Evolutionary conservation across 1,140 invertebrate species (phyloP), one percentile per base, ranked within the genome.

Genomic region (Aphaenogaster ashmeadi): DNA sequence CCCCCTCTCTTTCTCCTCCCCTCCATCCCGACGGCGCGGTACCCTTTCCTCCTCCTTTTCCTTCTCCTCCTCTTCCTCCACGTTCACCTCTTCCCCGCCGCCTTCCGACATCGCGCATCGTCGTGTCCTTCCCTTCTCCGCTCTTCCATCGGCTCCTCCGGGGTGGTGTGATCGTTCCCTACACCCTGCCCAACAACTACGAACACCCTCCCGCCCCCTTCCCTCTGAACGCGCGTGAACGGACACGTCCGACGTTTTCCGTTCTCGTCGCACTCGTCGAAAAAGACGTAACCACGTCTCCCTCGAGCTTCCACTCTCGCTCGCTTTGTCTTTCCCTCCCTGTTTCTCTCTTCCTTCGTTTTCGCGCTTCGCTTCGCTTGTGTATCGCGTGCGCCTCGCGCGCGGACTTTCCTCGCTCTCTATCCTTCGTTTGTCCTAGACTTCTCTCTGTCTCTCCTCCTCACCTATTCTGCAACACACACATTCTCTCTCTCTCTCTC

Each of bases 1-100:
- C 93, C 93, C 92, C 91, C 89, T 91, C 87, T 93, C 87, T 90
- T 80, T 88, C 90, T 80, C 83, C 83, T 84, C 91, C 89, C 86
- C 67, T 77, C 79, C 66, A 66, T 67, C 83, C 47, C 47, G n/a
- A 56, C 56, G 69, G 44, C 77, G 78, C 85, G 88, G 66, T 67
- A 78, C 86, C 67, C 81, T 87, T 87, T 84, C 85, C 89, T 67
- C 93, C 92, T 92, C 89, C 90, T 91, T 86, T 93, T 81, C 87
- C 91, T 77, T 86, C 90, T 75, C 67, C 85, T 87, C 90, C 88
- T 86, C 66, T 64, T 78, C 44, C 89, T 78, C 87, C 77, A 64
- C 87, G 74, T 83, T 62, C 74, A 38, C 54, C 56, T 74, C 74
- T 74, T 79, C 66, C 80, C 62, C 88, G 15, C 72, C 60, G 64